Evolutionary conservation across 2,797 vertebrate species (phyloP).

Genomic region (Bufotes viridis): DNA sequence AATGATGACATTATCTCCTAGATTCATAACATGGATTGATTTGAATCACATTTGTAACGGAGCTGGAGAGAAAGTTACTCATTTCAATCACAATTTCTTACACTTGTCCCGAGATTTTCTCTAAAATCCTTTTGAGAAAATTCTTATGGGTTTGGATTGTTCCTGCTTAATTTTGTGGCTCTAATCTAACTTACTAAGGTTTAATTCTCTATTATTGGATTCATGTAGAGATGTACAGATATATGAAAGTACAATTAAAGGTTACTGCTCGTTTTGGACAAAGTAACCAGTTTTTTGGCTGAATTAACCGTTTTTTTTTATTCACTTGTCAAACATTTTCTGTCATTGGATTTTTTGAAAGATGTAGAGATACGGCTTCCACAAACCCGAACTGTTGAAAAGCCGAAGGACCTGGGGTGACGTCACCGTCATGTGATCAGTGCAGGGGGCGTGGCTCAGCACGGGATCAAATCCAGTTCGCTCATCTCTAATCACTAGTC

Average conservation of each 20-base stretch:
- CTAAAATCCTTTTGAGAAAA: background rate
- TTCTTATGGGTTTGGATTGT: background rate
- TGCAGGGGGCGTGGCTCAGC: too few relatives aligned
- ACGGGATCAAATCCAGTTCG: too few relatives aligned
- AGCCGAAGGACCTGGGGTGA: too few relatives aligned
- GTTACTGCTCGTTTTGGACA: background rate
- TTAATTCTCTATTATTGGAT: background rate
- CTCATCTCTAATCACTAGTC: too few relatives aligned
- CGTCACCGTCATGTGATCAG: too few relatives aligned
- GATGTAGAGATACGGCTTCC: too few relatives aligned
- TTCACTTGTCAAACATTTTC: too few relatives aligned
- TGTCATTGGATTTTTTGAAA: too few relatives aligned
- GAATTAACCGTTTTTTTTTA: too few relatives aligned
- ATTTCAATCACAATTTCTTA: constrained; percentile 18
- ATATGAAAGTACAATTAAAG: background rate
- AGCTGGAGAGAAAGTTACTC: background rate
- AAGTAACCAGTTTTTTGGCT: too few relatives aligned
- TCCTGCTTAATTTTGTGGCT: background rate
- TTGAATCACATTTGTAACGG: background rate
- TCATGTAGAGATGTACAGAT: too few relatives aligned
- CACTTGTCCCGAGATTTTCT: background rate
- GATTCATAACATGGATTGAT: constrained; percentile 15
- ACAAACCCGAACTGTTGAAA: too few relatives aligned
- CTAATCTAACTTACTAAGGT: background rate
- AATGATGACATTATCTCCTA: constrained; percentile 33